A percentile compares a stretch with the other conserved stretches of the same genome.
phyloP scores from a whole-genome alignment of 2,797 vertebrate genomes.

The Anguilla pacifica region DNA sequence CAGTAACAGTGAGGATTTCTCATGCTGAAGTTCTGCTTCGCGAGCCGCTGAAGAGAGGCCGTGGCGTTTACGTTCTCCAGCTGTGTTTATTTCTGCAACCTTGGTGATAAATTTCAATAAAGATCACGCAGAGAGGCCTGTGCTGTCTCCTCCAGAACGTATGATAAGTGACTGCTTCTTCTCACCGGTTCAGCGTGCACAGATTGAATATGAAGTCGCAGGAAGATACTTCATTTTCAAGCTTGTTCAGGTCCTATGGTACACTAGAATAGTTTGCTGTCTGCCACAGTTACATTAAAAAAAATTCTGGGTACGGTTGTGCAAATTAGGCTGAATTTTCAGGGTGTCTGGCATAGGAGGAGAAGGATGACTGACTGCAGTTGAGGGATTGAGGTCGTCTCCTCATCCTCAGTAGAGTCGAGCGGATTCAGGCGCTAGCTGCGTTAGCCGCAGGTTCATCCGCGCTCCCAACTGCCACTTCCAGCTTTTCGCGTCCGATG shows the following conservation, averaged over 20 bases:
- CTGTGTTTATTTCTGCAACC: too few species aligned
- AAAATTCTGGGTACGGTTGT: neutral
- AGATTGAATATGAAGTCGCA: too few species aligned
- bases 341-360: neutral
- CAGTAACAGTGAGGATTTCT: neutral
- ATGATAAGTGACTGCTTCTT: too few species aligned
- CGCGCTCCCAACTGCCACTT: neutral
- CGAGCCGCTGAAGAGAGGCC: neutral
- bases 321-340: neutral
- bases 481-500: neutral
- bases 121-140: too few species aligned
- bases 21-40: neutral
- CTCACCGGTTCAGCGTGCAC: too few species aligned
- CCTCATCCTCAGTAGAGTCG: neutral
- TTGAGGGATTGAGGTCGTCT: neutral
- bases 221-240: neutral
- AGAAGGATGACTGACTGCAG: neutral
- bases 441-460: neutral
- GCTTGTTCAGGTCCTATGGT: neutral
- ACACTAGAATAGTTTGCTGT: neutral
- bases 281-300: neutral
- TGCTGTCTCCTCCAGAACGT: too few species aligned
- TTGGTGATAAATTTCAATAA: too few species aligned
- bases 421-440: neutral
- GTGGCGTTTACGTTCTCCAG: too few species aligned